phyloP scores from a whole-genome alignment of 2,113 vertebrate genomes.

The Bettongia penicillata region DNA sequence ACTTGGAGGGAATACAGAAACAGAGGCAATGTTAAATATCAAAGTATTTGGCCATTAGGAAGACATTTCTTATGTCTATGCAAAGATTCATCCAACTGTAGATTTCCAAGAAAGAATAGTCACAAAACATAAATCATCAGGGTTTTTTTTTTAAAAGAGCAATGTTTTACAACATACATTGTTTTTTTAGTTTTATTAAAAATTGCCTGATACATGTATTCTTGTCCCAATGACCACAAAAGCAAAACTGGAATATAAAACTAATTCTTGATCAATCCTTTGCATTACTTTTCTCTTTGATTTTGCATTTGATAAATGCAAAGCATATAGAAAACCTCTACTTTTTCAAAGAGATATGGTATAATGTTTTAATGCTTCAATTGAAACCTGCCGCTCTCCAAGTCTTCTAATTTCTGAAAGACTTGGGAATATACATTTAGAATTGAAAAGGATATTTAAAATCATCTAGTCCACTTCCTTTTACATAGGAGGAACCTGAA shows the following conservation, averaged over 20 bases:
- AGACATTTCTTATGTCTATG: neutral
- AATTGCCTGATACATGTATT: neutral
- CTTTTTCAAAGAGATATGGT: constrained; percentile 27
- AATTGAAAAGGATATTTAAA: neutral
- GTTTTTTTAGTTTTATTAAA: constrained; percentile 44
- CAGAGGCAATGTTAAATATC: neutral
- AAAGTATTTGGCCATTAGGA: neutral
- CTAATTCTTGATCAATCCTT: constrained; percentile 11
- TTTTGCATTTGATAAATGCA: constrained; percentile 40
- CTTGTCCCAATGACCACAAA: constrained; percentile 46
- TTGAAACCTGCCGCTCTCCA: constrained; percentile 14
- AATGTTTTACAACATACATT: neutral
- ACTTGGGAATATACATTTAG: constrained; percentile 3
- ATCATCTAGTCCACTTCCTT: neutral
- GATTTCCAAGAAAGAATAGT: neutral
- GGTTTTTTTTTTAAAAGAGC: neutral
- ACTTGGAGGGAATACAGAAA: neutral
- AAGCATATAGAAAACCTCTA: constrained; percentile 11
- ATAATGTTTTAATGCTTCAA: constrained; percentile 13
- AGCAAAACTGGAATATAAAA: constrained; percentile 42
- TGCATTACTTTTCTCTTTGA: neutral
- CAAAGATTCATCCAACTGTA: neutral
- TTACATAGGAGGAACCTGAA: neutral
- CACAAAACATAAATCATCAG: neutral
- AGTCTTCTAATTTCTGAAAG: constrained; percentile 37